Percentiles rank a stretch among this genome's conserved stretches.
phyloP scores from a whole-genome alignment of 2,113 vertebrate genomes.

The Hydrochoerus hydrochaeris region DNA sequence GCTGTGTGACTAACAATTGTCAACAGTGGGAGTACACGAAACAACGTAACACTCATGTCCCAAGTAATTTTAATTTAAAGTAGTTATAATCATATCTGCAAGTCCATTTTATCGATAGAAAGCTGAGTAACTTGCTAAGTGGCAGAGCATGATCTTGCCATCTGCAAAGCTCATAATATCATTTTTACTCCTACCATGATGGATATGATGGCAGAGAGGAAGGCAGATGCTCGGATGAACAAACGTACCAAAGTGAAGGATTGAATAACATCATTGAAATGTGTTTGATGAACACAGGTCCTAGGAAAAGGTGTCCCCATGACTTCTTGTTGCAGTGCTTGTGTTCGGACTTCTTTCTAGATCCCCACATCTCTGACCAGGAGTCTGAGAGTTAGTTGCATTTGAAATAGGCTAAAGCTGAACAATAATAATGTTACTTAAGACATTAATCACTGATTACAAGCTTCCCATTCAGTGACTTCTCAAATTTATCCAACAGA shows the following conservation, averaged over 20 bases:
- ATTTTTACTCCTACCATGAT: background rate
- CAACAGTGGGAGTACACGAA: background rate
- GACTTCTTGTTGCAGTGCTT: background rate
- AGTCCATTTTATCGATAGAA: background rate
- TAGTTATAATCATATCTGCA: background rate
- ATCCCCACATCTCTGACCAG: background rate
- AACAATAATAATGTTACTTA: slow-evolving; percentile 18
- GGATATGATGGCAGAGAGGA: background rate
- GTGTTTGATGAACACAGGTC: background rate
- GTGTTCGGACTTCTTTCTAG: background rate
- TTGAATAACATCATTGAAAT: background rate
- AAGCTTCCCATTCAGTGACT: background rate
- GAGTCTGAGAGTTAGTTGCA: background rate
- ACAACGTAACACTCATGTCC: background rate
- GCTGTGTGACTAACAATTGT: background rate
- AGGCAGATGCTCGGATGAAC: background rate
- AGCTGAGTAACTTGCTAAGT: background rate
- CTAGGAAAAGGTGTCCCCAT: background rate
- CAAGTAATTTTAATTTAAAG: slow-evolving; percentile 10
- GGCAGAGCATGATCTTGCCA: background rate
- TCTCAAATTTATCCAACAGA: background rate
- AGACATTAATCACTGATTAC: background rate
- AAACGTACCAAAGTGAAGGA: background rate
- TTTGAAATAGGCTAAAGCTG: background rate
- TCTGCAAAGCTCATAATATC: background rate